Base-by-base conservation (phyloP, 2,113 vertebrate genomes). In the Osmerus mordax region DNA sequence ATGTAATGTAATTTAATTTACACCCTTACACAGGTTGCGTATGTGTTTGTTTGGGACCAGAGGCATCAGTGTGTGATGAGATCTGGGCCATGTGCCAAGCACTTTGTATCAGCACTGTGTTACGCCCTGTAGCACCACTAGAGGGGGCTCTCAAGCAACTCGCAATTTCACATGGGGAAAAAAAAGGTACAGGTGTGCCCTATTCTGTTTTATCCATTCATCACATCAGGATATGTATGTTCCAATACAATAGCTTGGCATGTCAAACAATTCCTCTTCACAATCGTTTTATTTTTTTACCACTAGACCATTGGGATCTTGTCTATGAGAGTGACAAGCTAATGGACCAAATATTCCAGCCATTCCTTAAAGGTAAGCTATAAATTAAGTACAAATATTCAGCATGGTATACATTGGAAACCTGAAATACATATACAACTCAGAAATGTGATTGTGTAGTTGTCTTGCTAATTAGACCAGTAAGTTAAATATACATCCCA, bases 11-110 rank as follows among this genome's bases (percentile, higher is more conserved):
- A 23, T 23, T 1, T 23, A 1, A 23, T 23, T 23, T 23, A 23
- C 23, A 23, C 23, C 23, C 23, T 23, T 23, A 74, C 63, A 78
- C 76, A 95, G 91, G 89, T 0, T 69, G 81, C 6, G 78, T 95
- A 0, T 83, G 83, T 28, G 91, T 96, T 18, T 93, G 91, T 72
- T 81, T 96, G 88, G 88, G 89, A 68, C 78, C 83, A 19, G 79
- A 72, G 1, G 92, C 91, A 0, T 87, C 85, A 18, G 88, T 90
- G 0, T 72, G 58, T 65, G 89, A 93, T 21, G 65, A 95, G 82
- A 90, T 97, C 58, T 84, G 87, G 79, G 93, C 92, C 0, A 82
- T 84, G 70, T 92, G 92, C 41, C 95, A 96, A 70, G 92, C 90
- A 0, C 54, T 90, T 56, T 87, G 3, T 91, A 86, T 85, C 72